phyloP scores from a whole-genome alignment of 2,888 invertebrate genomes.

The Calameuta idolon region DNA sequence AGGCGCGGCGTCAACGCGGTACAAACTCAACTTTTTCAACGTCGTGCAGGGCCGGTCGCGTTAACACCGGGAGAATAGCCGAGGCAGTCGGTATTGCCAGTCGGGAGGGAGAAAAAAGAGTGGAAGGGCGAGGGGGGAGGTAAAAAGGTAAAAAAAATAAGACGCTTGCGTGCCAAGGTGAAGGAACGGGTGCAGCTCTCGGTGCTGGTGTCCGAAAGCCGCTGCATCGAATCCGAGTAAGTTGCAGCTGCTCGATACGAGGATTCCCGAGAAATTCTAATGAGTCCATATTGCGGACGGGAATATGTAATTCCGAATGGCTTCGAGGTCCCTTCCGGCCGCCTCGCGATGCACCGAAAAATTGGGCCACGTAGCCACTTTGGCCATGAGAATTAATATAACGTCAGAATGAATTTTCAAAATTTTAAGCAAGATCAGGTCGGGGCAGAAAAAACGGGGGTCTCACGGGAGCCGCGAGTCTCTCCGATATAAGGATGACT shows the following conservation, averaged over 20 bases:
- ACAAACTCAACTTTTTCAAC: not conserved
- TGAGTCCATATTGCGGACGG: not conserved
- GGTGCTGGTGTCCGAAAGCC: slow-evolving; percentile 27
- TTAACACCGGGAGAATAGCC: slow-evolving; percentile 3
- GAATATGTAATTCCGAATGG: not conserved
- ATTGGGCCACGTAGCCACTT: not conserved
- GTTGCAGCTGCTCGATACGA: not conserved
- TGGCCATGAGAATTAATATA: not conserved
- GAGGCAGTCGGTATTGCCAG: slow-evolving; percentile 14
- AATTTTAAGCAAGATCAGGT: not conserved
- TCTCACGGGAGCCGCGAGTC: no score
- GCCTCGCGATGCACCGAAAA: not conserved
- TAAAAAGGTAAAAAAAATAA: slow-evolving; percentile 50
- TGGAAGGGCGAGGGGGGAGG: slow-evolving; percentile 17
- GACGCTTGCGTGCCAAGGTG: slow-evolving; percentile 49
- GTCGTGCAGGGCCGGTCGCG: not conserved
- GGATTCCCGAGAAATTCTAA: not conserved
- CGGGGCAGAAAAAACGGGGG: no score
- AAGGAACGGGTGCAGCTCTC: slow-evolving; percentile 57
- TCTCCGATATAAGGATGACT: no score
- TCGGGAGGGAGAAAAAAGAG: slow-evolving; percentile 16
- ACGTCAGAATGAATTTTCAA: not conserved
- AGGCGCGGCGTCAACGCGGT: not conserved
- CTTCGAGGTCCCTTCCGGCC: not conserved
- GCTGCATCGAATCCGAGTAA: not conserved